Percentiles rank a stretch among this genome's conserved stretches.
These are phyloP conservation scores for Nannospalax galili DNA, from an alignment of 2,113 vertebrate species.

Conservation along the genomic window DNA sequence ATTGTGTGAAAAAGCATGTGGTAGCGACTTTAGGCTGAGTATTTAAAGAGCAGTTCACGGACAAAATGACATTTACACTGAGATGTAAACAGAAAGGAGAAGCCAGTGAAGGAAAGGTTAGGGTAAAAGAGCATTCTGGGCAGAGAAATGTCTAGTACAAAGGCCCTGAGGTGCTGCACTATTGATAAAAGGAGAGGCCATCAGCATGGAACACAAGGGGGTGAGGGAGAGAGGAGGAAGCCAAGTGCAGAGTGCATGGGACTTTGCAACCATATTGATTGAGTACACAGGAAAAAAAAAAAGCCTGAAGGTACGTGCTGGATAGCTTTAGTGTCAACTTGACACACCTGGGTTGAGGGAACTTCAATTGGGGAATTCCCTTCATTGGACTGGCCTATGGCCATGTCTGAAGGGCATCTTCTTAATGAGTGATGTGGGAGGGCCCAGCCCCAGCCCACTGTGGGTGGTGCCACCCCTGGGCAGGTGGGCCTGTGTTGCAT, in stretches of 20 bases:
- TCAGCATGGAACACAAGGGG: not conserved
- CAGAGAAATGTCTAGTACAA: not conserved
- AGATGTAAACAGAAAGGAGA: not conserved
- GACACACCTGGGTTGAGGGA: too few species aligned
- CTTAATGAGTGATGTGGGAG: too few species aligned
- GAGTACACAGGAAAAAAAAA: too few species aligned
- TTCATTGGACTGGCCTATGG: too few species aligned
- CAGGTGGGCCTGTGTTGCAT: too few species aligned
- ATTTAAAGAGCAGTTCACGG: not conserved
- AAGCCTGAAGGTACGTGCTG: not conserved
- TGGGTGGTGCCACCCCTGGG: too few species aligned
- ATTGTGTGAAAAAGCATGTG: not conserved
- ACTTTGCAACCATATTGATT: too few species aligned
- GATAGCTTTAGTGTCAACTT: too few species aligned
- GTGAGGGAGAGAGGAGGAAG: not conserved
- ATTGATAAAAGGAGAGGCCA: not conserved
- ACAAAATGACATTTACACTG: not conserved
- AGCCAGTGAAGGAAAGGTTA: not conserved
- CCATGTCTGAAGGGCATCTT: too few species aligned
- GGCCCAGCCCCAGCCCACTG: too few species aligned
- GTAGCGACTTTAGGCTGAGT: not conserved
- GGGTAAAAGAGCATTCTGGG: not conserved
- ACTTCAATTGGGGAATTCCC: too few species aligned
- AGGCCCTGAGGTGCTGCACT: not conserved
- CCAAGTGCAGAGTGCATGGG: not conserved